Base-by-base conservation (phyloP, 1,140 invertebrate species). In the Cheumatopsyche charites region DNA sequence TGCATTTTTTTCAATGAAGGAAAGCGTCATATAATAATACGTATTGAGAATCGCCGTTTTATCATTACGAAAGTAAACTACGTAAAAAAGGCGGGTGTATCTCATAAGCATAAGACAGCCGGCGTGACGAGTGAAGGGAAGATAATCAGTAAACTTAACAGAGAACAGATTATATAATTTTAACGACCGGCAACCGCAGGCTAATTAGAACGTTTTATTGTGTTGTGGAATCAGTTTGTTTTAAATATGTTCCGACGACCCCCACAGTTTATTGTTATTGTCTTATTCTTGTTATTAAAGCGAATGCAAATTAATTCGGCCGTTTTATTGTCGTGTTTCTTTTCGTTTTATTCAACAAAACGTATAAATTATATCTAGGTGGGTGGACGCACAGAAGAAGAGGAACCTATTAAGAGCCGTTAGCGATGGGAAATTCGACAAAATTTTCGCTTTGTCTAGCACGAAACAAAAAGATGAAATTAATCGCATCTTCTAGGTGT, bases 161-260 rank as follows among this genome's bases (percentile, higher is more conserved):
- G 15, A 68, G 52, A 72, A 62, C 52, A 41, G 25, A 45, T 67
- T 67, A 71, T 74, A 74, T 66, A 52, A 70, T 67, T 74, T 36
- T 63, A 74, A 72, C 69, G 47, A 62, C 66, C 69, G 73, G 73
- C 67, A 4, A 75, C 52, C 71, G n/a, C n/a, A 36, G 67, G 29
- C 45, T 75, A 75, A 75, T 75, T 75, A 75, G 70, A 72, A 55
- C 70, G 70, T 72, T 75, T 75, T 72, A 75, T 75, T 75, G 70
- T 75, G 21, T 36, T 71, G 70, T 71, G 73, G 67, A 74, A 74
- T 74, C 73, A 74, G 73, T 68, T 74, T 67, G 62, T 65, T 67
- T 70, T 63, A 52, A 47, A 67, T 63, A 66, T n/a, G n/a, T 63
- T 63, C 25, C 26, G n/a, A 52, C 29, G 29, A 36, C 29, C 29